These are phyloP conservation scores for Eulemur macaco DNA, from an alignment of 2,113 vertebrate species.

Conservation along the genomic window DNA sequence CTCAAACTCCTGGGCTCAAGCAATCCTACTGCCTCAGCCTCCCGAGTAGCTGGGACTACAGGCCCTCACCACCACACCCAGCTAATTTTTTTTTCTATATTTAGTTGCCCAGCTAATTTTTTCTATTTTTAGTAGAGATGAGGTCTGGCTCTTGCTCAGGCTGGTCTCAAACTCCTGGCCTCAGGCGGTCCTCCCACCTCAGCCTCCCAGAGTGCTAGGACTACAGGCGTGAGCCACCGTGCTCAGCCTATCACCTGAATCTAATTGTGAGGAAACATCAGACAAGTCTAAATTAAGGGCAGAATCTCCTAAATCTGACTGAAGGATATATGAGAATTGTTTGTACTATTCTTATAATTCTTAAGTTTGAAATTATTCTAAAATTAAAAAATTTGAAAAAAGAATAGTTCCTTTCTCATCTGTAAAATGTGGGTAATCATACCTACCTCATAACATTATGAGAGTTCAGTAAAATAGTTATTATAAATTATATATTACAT, in stretches of 20 bases:
- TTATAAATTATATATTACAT: not conserved
- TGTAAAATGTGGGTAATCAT: conserved; percentile 18
- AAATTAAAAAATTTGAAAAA: conserved; percentile 4
- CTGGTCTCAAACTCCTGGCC: too few species aligned
- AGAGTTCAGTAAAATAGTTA: conserved; percentile 33
- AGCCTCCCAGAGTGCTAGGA: too few species aligned
- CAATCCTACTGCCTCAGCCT: too few species aligned
- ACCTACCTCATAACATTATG: not conserved
- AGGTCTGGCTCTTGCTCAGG: too few species aligned
- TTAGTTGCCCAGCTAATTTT: too few species aligned
- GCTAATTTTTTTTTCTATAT: too few species aligned
- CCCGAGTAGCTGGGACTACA: too few species aligned
- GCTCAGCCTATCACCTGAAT: not conserved
- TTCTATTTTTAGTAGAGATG: too few species aligned
- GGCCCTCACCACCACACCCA: too few species aligned
- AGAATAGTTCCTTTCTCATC: not conserved
- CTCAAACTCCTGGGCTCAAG: too few species aligned
- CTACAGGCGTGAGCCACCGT: too few species aligned
- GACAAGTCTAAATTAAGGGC: not conserved
- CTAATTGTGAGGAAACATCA: not conserved
- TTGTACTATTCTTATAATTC: not conserved
- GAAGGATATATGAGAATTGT: not conserved
- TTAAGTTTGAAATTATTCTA: conserved; percentile 53
- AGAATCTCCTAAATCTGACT: not conserved
- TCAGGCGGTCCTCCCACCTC: too few species aligned